phyloP scores from a whole-genome alignment of 2,797 vertebrate genomes.

The Pygocentrus nattereri region DNA sequence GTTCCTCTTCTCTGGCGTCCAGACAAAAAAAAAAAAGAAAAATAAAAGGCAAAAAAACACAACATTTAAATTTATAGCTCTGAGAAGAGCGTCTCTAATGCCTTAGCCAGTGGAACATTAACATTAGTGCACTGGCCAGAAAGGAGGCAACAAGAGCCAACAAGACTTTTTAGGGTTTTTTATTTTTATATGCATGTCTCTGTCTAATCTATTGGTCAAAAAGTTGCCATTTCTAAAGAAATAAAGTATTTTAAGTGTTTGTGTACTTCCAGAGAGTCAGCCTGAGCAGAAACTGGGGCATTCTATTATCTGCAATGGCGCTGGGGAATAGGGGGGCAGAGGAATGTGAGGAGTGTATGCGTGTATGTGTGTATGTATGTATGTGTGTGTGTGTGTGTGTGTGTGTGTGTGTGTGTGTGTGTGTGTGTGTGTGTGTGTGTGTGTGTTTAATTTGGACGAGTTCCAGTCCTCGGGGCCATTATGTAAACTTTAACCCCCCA shows the following conservation, averaged over 20 bases:
- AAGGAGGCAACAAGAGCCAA: conserved; percentile 15
- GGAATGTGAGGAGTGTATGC: conserved; percentile 39
- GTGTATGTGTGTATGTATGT: conserved; percentile 34
- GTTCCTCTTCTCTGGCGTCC: conserved; percentile 48
- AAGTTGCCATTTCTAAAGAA: background rate
- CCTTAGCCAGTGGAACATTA: conserved; percentile 50
- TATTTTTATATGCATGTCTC: background rate
- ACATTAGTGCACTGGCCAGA: background rate
- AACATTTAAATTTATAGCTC: conserved; percentile 83
- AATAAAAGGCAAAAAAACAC: conserved; percentile 53
- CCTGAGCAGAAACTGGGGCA: conserved; percentile 14
- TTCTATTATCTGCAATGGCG: conserved; percentile 24
- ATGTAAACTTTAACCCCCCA: conserved; percentile 60
- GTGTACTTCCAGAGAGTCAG: background rate
- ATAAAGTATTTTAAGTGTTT: background rate
- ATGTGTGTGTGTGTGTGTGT: background rate
- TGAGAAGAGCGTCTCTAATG: conserved; percentile 72
- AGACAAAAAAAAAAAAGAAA: background rate
- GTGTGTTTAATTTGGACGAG: conserved; percentile 39
- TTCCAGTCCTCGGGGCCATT: conserved; percentile 48
- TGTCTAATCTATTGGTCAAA: background rate
- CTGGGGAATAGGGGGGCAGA: conserved; percentile 13
- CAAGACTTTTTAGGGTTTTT: conserved; percentile 5
- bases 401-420: conserved; percentile 40
- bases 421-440: conserved; percentile 28